Base-by-base conservation (phyloP, 1,140 invertebrate species). In the Musca vetustissima region DNA sequence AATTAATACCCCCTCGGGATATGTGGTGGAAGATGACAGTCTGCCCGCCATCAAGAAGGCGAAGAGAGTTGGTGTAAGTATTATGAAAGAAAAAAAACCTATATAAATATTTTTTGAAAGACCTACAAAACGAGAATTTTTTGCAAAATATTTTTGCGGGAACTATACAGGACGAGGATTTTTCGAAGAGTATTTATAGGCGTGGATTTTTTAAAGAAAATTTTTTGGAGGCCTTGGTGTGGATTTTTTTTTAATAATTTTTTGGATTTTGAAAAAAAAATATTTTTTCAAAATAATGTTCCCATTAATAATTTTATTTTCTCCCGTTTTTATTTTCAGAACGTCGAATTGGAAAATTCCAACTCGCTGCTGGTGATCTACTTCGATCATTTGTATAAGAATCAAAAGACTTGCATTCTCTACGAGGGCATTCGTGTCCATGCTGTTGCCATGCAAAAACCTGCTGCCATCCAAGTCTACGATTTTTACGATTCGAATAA, bases 401-500 rank as follows among this genome's bases (percentile, higher is more conserved):
- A 66, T 13, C 83, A 85, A 17, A 81, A 87, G 53, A 89, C 91
- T 75, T 96, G 94, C 77, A 89, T 96, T 9, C 91, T 90, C 1
- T 87, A 97, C 17, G 91, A 92, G 6, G 93, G 94, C 1, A 92
- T 90, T 75, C 87, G 92, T 74, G 91, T 91, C 1, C 90, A 91
- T 77, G 90, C 91, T 79, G 93, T 97, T 6, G 92, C 92, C 2
- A 89, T 91, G 73, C 92, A 95, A 75, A 92, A 92, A 77, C 91
- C 93, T 47, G 91, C 93, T 13, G 87, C 92, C 24, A 90, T 97
- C 21, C 86, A 88, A 9, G 87, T 96, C 55, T 97, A 94, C 75
- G 94, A 97, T 77, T 97, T 97, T 78, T 97, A 97, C 75, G 93
- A 96, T 79, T 92, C 90, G 72, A 88, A 92, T 91, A 87, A 91